Evolutionary conservation across 2,113 vertebrate species (phyloP).

Genomic region (Meriones unguiculatus): DNA sequence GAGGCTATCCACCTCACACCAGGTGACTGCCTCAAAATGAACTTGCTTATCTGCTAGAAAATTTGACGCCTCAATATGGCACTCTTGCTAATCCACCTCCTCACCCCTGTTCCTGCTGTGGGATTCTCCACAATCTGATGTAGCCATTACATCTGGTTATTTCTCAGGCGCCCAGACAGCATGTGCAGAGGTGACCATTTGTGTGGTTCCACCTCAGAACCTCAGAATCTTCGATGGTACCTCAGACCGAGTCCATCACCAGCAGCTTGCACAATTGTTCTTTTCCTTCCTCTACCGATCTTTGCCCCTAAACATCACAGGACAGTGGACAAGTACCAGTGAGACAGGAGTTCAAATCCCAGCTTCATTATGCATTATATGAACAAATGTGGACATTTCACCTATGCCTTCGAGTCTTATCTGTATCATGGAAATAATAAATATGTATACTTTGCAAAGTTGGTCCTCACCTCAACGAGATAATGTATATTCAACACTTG

Average conservation of each 20-base stretch:
- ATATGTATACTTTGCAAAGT: background rate
- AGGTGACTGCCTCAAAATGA: background rate
- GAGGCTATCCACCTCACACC: background rate
- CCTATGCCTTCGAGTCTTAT: background rate
- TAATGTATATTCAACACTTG: background rate
- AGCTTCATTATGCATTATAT: background rate
- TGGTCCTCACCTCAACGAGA: background rate
- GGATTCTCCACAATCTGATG: background rate
- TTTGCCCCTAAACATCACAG: background rate
- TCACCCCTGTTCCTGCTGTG: background rate
- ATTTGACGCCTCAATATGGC: too few relatives aligned
- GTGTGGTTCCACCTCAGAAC: background rate
- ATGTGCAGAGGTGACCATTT: background rate
- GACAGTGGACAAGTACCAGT: background rate
- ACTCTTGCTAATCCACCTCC: background rate
- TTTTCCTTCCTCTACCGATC: background rate
- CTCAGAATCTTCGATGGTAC: background rate
- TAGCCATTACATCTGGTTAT: background rate
- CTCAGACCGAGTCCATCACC: background rate
- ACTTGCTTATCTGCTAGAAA: background rate
- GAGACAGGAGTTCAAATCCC: background rate
- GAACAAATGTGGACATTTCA: background rate
- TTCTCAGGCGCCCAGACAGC: too few relatives aligned
- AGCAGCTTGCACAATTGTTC: accelerated
- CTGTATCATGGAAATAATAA: background rate